Conservation (phyloP, 2,888 invertebrate species). For the Catocala nupta region DNA sequence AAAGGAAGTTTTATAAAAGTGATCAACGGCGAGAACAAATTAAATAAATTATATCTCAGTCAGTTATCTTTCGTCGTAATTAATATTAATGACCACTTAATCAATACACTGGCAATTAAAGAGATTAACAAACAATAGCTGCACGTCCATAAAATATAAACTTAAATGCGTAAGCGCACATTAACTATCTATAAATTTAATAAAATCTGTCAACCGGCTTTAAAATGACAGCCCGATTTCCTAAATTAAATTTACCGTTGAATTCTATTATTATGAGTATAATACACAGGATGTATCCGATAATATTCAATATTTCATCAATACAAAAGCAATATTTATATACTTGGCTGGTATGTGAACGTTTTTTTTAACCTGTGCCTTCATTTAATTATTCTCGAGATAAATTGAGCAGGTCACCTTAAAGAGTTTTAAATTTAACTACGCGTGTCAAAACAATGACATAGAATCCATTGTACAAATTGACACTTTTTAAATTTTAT, state of each 20-base stretch:
- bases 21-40: not conserved
- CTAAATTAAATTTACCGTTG: not conserved
- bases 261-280: not conserved
- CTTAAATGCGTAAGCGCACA: not conserved
- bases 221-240: not conserved
- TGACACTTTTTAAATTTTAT: too few species aligned
- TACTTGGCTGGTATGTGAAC: too few species aligned
- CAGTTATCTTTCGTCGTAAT: not conserved
- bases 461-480: too few species aligned
- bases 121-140: not conserved
- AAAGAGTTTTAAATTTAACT: too few species aligned
- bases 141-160: constrained; percentile 3
- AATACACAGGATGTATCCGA: not conserved
- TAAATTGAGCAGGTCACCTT: too few species aligned
- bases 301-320: too few species aligned
- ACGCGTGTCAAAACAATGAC: too few species aligned
- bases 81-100: constrained; percentile 3
- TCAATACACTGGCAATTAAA: not conserved
- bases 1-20: not conserved
- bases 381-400: too few species aligned
- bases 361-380: too few species aligned
- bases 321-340: too few species aligned
- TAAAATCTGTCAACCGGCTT: not conserved
- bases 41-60: not conserved
- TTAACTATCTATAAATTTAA: not conserved